Evolutionary conservation across 2,113 vertebrate genomes (phyloP).

Genomic region (Mesoclemmys tuberculata): DNA sequence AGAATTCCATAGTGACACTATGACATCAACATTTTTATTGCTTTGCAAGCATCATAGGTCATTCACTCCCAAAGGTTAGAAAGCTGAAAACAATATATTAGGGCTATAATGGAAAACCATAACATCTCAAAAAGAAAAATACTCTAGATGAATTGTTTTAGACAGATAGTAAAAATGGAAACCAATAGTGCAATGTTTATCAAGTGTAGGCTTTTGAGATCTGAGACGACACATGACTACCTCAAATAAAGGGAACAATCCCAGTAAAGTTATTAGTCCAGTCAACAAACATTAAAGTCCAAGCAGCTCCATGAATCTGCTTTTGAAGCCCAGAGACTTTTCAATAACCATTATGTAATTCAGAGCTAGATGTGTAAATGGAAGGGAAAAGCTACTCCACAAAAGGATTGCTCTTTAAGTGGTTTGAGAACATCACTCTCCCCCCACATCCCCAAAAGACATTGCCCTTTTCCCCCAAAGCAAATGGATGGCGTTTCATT

Average conservation of each 20-base stretch:
- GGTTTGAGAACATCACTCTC: background rate
- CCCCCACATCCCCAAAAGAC: background rate
- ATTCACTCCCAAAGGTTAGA: background rate
- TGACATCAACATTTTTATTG: background rate
- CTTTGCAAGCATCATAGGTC: background rate
- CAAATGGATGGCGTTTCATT: background rate
- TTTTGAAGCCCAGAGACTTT: background rate
- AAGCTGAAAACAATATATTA: background rate
- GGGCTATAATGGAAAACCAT: background rate
- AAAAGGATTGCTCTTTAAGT: background rate
- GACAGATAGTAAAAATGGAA: background rate
- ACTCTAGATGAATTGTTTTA: background rate
- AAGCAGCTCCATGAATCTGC: background rate
- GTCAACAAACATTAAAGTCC: background rate
- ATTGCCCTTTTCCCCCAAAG: background rate
- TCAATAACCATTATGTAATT: background rate
- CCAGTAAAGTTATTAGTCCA: background rate
- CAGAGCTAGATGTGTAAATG: background rate
- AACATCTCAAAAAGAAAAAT: background rate
- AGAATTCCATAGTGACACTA: background rate
- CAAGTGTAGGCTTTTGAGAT: background rate
- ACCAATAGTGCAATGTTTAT: background rate
- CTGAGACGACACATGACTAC: background rate
- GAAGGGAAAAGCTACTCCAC: background rate
- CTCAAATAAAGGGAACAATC: background rate